Conservation (phyloP, 2,113 vertebrate species). For the Carassius carassius region DNA sequence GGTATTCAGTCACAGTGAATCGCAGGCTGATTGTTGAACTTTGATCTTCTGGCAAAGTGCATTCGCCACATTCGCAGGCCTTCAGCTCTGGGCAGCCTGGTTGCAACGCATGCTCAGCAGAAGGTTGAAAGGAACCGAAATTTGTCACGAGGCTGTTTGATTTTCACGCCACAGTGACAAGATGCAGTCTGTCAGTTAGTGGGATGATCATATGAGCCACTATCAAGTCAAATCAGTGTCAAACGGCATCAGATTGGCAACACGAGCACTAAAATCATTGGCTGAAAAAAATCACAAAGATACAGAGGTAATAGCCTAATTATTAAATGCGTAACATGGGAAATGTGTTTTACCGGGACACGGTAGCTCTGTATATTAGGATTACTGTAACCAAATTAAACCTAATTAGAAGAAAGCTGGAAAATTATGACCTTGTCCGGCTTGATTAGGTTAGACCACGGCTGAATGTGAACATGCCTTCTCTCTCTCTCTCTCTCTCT, state of each 20-base stretch:
- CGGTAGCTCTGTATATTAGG: constrained; percentile 22
- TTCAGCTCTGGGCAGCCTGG: background rate
- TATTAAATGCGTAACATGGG: background rate
- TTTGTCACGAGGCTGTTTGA: constrained; percentile 41
- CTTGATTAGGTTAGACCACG: constrained; percentile 49
- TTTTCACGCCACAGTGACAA: constrained; percentile 40
- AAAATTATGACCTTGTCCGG: constrained; percentile 57
- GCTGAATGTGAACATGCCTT: constrained; percentile 22
- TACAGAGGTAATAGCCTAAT: background rate
- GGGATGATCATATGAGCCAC: constrained; percentile 44
- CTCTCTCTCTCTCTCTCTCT: no score
- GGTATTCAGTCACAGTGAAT: constrained; percentile 31
- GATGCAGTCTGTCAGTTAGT: constrained; percentile 38
- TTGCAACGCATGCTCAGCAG: background rate
- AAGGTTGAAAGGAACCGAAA: constrained; percentile 30
- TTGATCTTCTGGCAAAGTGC: constrained; percentile 23
- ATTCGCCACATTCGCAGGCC: background rate
- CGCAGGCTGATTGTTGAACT: constrained; percentile 45
- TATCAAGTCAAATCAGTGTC: constrained; percentile 42
- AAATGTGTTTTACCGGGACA: background rate
- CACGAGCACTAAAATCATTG: background rate
- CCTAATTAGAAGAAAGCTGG: constrained; percentile 53
- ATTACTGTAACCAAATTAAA: constrained; percentile 47
- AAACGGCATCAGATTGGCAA: constrained; percentile 33
- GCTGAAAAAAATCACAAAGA: background rate